A percentile compares a stretch with the other conserved stretches of the same genome.
Conservation (phyloP, 2,888 invertebrate species). For the Lepidochitona cinerea region DNA sequence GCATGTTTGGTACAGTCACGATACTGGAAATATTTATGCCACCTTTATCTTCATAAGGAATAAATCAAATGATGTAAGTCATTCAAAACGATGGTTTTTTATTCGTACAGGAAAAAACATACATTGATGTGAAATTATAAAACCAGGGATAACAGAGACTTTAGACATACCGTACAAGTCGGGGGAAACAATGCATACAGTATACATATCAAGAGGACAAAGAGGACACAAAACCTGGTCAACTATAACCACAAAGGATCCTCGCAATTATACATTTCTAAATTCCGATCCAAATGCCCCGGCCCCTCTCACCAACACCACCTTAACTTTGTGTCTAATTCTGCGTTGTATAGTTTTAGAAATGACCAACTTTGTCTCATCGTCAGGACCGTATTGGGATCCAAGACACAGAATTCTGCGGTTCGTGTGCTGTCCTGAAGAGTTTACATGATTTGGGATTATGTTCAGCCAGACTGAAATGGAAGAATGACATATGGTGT, state of each 20-base stretch:
- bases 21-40: constrained; percentile 43
- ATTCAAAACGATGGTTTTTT: too few relatives aligned
- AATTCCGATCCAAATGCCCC: too few relatives aligned
- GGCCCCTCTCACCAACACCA: too few relatives aligned
- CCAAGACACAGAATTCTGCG: constrained; percentile 35
- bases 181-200: background rate
- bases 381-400: constrained; percentile 22
- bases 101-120: too few relatives aligned
- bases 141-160: too few relatives aligned
- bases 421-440: constrained; percentile 35
- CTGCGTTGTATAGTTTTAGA: too few relatives aligned
- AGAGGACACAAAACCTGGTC: too few relatives aligned
- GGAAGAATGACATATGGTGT: constrained; percentile 53
- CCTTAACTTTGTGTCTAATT: too few relatives aligned
- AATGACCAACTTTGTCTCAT: background rate
- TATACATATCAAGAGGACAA: background rate
- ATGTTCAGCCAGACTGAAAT: constrained; percentile 35
- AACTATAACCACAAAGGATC: background rate
- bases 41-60: constrained; percentile 41
- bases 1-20: constrained; percentile 40
- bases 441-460: constrained; percentile 31
- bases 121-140: too few relatives aligned
- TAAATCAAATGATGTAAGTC: too few relatives aligned
- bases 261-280: too few relatives aligned
- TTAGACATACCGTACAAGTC: too few relatives aligned